Evolutionary conservation across 2,888 invertebrate species (phyloP), one percentile per base, ranked within the genome.

Genomic region (Patella ulyssiponensis): DNA sequence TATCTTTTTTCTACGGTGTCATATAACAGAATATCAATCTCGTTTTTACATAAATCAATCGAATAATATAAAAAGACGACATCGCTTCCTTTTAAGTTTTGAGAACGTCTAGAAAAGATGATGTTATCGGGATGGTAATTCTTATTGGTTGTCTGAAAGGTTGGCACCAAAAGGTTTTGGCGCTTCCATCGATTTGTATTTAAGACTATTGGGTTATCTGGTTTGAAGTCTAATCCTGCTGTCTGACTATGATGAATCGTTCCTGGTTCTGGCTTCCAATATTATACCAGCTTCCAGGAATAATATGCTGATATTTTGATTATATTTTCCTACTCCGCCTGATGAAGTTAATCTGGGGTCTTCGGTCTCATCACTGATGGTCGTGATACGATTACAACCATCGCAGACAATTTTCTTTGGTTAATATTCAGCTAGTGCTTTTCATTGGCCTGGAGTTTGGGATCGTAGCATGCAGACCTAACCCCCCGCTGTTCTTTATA

Each of bases 191-290:
- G 64, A 64, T 64, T 64, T 64, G 64, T 64, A 64, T 20, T 23
- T 64, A 64, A 64, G 23, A 23, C 64, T 64, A 64, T 64, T 64
- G 64, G 64, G 64, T 64, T 64, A 64, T 64, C 64, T 64, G 20
- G 20, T 23, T 23, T 64, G 20, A 23, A 64, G 20, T 64, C 64
- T 64, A 64, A 64, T 64, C 64, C 64, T 23, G 20, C 20, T 64
- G 64, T 64, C 64, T 64, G 64, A 64, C 64, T 23, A 64, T 64
- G 64, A 64, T 64, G 64, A 64, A 64, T 64, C 20, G 20, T 64
- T 64, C 23, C 64, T 64, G 20, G 20, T 23, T 64, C 64, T 64
- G 20, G 23, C 20, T 64, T 64, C 64, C 64, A 64, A 64, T 64
- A 64, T 64, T 64, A 23, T 23, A 64, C 64, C 64, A 64, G 64